phyloP scores from a whole-genome alignment of 2,888 invertebrate genomes.

The Rhabditoides inermis region DNA sequence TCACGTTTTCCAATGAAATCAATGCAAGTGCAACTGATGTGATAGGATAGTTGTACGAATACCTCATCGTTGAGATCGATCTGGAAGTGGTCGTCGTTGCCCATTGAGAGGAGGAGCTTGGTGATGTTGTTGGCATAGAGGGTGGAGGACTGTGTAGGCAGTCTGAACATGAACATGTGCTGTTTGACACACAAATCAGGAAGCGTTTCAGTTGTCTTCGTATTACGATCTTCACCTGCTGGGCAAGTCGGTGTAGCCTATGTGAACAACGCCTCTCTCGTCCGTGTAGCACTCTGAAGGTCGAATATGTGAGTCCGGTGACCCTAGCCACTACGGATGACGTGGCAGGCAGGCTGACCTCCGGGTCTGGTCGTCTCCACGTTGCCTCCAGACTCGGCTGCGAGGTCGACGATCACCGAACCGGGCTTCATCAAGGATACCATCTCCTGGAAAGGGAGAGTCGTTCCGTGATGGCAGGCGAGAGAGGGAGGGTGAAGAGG shows the following conservation, averaged over 20 bases:
- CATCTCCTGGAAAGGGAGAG: conserved; percentile 65
- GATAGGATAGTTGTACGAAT: too few species aligned
- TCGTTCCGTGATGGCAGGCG: too few species aligned
- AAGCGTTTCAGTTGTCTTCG: neutral
- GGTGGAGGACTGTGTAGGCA: conserved; percentile 77
- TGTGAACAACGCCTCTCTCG: conserved; percentile 74
- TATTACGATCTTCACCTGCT: conserved; percentile 54
- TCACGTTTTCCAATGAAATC: neutral
- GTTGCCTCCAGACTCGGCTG: conserved; percentile 72
- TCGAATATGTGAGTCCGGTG: too few species aligned
- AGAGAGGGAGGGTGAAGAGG: too few species aligned
- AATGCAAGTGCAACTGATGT: too few species aligned
- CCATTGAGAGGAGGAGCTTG: conserved; percentile 73
- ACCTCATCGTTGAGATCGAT: conserved; percentile 78
- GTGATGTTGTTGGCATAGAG: conserved; percentile 84
- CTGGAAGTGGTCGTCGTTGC: conserved; percentile 71
- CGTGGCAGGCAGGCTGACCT: too few species aligned
- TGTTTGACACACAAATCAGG: too few species aligned
- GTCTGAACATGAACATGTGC: conserved; percentile 54
- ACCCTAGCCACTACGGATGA: too few species aligned
- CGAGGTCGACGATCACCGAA: conserved; percentile 78
- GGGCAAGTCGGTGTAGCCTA: conserved; percentile 76
- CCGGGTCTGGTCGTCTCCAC: conserved; percentile 56
- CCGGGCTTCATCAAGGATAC: conserved; percentile 75
- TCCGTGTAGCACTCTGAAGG: conserved; percentile 67